Base-by-base conservation (phyloP, 2,797 vertebrate species). In the Lepus oiostolus region DNA sequence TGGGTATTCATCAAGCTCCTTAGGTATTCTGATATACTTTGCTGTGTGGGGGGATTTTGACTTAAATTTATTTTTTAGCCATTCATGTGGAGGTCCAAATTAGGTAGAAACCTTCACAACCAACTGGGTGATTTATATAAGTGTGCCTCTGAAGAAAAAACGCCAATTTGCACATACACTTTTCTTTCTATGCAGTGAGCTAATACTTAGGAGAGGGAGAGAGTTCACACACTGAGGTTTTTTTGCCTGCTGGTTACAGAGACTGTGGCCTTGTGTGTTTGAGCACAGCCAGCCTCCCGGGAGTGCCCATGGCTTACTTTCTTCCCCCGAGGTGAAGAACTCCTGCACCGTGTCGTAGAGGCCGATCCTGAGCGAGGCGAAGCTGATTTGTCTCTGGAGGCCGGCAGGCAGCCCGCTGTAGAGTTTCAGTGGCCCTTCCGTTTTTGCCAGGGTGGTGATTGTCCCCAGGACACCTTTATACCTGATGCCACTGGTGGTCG, bases 401-500 rank as follows among this genome's bases (percentile, higher is more conserved):
- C 99, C 99, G 0, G 99, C 99, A 0, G 99, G 98, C 95, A 99
- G 98, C 86, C 99, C 99, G 3, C 99, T 99, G 92, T 99, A 99
- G 79, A 99, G 97, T 35, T 99, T 99, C 94, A 72, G 90, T 0
- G 98, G 98, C 12, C 99, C 99, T 96, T 99, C 99, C 0, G 99
- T 99, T 75, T 98, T 98, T 30, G 99, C 97, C 98, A 99, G 99
- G 81, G 99, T 99, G 95, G 89, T 97, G 96, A 99, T 98, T 0
- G 99, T 99, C 62, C 99, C 99, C 85, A 99, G 99, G 96, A 99
- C 99, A 0, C 99, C 99, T 89, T 97, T 98, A 97, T 99, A 99
- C 65, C 97, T 98, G 86, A 99, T 98, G 72, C 97, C 96, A 32
- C 97, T 60, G 96, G 94, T 5, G 92, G 96, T 28, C 67, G 91